A percentile compares a stretch with the other conserved stretches of the same genome.
phyloP scores from a whole-genome alignment of 2,113 vertebrate genomes.

The Egretta garzetta region DNA sequence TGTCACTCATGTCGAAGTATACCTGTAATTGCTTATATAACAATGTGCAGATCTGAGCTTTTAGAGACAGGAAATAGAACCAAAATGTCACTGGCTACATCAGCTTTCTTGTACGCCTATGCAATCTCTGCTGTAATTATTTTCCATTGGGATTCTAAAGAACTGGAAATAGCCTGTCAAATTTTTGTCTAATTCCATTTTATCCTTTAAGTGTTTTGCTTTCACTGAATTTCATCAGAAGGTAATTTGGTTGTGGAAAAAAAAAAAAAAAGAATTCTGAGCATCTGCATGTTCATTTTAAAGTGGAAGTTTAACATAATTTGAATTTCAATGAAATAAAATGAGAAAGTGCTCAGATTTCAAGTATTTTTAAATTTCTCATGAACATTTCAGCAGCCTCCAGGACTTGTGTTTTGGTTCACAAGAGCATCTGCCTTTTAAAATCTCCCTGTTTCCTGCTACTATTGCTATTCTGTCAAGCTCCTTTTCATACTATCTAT shows the following conservation, averaged over 20 bases:
- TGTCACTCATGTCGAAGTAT: background rate
- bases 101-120: background rate
- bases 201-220: slow-evolving; percentile 15
- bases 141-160: slow-evolving; percentile 12
- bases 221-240: slow-evolving; percentile 50
- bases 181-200: slow-evolving; percentile 7
- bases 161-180: background rate
- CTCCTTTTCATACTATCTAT: background rate
- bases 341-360: slow-evolving; percentile 34
- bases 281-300: slow-evolving; percentile 28
- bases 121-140: background rate
- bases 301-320: slow-evolving; percentile 30
- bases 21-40: slow-evolving; percentile 4
- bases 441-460: background rate
- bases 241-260: background rate
- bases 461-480: background rate
- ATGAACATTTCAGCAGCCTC: background rate
- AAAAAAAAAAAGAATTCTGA: background rate
- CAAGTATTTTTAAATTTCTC: slow-evolving; percentile 41
- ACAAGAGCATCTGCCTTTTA: slow-evolving; percentile 31
- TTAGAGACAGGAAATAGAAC: background rate
- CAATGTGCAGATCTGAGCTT: background rate
- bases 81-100: background rate
- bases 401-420: slow-evolving; percentile 11
- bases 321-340: slow-evolving; percentile 54